Conservation (phyloP, 2,113 vertebrate species). For the Pangasianodon gigas region DNA sequence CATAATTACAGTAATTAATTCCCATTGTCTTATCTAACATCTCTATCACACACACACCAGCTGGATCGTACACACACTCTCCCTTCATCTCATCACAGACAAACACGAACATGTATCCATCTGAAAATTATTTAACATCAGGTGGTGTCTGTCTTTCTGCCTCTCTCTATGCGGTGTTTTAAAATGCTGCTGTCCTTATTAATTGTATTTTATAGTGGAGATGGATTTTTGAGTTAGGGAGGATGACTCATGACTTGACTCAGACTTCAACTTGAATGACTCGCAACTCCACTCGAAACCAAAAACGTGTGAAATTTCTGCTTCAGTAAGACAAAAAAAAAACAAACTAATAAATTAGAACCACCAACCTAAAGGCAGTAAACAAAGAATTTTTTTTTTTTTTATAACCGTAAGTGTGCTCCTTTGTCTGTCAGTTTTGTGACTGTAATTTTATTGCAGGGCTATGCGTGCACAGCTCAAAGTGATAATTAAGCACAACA, state of each 20-base stretch:
- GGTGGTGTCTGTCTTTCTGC: not conserved
- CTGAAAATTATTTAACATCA: not conserved
- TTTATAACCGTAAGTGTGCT: not conserved
- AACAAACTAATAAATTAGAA: not conserved
- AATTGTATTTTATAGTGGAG: no score
- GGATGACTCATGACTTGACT: no score
- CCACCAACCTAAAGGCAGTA: not conserved
- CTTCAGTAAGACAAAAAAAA: not conserved
- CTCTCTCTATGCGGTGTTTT: not conserved
- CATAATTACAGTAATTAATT: not conserved
- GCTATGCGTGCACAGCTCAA: not conserved
- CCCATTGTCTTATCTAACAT: not conserved
- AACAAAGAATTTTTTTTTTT: not conserved
- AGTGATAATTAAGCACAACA: not conserved
- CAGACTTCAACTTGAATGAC: no score
- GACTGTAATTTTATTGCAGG: not conserved
- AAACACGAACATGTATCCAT: not conserved
- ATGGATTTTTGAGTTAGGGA: no score
- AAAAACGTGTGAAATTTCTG: not conserved
- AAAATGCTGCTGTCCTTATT: not conserved
- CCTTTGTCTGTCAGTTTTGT: not conserved
- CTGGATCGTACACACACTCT: not conserved
- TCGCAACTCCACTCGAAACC: not conserved
- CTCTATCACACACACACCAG: not conserved
- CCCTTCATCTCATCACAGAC: not conserved